A percentile compares a stretch with the other conserved stretches of the same genome.
These are phyloP conservation scores for Dryadula phaetusa DNA, from an alignment of 2,888 invertebrate genomes.

Conservation along the genomic window DNA sequence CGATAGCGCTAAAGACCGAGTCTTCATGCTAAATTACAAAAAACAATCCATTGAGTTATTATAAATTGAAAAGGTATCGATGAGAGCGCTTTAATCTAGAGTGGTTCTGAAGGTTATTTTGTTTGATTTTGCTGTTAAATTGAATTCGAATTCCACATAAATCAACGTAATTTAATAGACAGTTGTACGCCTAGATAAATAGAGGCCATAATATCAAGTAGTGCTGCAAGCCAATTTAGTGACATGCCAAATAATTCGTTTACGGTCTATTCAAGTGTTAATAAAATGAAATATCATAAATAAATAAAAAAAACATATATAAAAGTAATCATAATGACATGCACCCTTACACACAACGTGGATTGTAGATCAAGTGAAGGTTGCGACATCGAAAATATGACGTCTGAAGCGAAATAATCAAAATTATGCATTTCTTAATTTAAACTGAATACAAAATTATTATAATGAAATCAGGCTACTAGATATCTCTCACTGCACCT, in stretches of 20 bases:
- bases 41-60: constrained; percentile 11
- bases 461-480: background rate
- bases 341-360: no score
- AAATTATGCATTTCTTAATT: background rate
- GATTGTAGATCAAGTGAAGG: no score
- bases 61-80: constrained; percentile 10
- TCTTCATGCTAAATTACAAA: constrained; percentile 16
- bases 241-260: constrained; percentile 42
- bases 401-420: background rate
- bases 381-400: background rate
- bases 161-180: constrained; percentile 61
- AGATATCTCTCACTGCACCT: background rate
- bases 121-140: constrained; percentile 25
- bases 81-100: constrained; percentile 10
- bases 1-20: background rate
- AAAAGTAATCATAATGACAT: background rate
- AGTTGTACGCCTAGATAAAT: constrained; percentile 58
- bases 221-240: constrained; percentile 49
- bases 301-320: no score
- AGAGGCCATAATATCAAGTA: constrained; percentile 55
- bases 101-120: constrained; percentile 13
- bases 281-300: background rate
- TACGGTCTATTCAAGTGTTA: constrained; percentile 27
- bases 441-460: background rate
- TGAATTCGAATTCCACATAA: constrained; percentile 59